phyloP scores from a whole-genome alignment of 2,797 vertebrate species.

The Girardinus metallicus region DNA sequence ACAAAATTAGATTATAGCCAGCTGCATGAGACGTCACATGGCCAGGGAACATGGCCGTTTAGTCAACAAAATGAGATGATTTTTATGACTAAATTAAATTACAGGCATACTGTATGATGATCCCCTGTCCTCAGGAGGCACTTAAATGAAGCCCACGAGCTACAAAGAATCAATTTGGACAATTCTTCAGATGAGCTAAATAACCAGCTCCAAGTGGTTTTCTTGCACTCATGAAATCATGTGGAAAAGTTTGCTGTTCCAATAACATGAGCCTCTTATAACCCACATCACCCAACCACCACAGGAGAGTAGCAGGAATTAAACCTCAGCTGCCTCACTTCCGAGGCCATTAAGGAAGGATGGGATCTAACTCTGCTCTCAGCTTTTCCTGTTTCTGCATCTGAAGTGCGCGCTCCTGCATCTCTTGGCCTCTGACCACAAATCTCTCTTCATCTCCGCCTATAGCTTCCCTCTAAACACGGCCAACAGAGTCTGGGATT shows the following conservation, averaged over 20 bases:
- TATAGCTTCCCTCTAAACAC: slow-evolving; percentile 59
- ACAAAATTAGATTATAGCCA: slow-evolving; percentile 48
- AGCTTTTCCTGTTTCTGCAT: slow-evolving; percentile 54
- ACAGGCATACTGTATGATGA: slow-evolving; percentile 20
- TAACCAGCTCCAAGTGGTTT: slow-evolving; percentile 25
- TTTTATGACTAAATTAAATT: slow-evolving; percentile 46
- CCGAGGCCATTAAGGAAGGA: slow-evolving; percentile 45
- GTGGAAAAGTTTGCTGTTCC: slow-evolving; percentile 21
- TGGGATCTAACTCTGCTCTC: slow-evolving; percentile 62
- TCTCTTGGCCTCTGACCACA: slow-evolving; percentile 56
- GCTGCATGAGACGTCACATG: slow-evolving; percentile 52
- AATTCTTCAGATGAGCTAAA: slow-evolving; percentile 53
- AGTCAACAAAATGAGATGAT: slow-evolving; percentile 37
- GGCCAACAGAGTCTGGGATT: slow-evolving; percentile 57
- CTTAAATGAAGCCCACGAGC: slow-evolving; percentile 25
- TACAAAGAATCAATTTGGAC: slow-evolving; percentile 32
- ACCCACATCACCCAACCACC: neutral
- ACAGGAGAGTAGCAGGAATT: slow-evolving; percentile 43
- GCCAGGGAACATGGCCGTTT: too few species aligned
- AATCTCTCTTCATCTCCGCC: slow-evolving; percentile 63
- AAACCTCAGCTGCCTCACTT: slow-evolving; percentile 47
- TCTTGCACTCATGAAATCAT: slow-evolving; percentile 30
- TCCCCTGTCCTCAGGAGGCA: neutral
- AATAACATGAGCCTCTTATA: slow-evolving; percentile 5
- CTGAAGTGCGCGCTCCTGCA: slow-evolving; percentile 38